Evolutionary conservation across 1,140 invertebrate species (phyloP), one percentile per base, ranked within the genome.

Genomic region (Brachionus rotundiformis): DNA sequence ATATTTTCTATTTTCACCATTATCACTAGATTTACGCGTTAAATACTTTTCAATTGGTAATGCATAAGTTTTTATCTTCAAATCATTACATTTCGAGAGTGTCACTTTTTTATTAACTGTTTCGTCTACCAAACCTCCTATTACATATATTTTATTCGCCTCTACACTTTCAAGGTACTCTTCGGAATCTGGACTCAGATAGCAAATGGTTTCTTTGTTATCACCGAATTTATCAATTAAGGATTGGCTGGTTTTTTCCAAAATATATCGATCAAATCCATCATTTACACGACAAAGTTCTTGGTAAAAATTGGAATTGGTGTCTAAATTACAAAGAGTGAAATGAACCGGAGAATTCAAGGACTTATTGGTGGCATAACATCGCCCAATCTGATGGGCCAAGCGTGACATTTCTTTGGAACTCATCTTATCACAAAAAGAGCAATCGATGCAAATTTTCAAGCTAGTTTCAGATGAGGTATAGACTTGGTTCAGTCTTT

Each of bases 121-220:
- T 82, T 87, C 87, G 83, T 88, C 87, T 2, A 88, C 87, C 39
- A 88, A 82, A 25, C 87, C 87, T 19, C 87, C 87, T 75, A 88
- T 86, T 3, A 88, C 84, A 83, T 88, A 88, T 3, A 88, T 84
- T 83, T 86, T 87, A n/a, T 83, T 68, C 5, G 39, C 65, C 63
- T 85, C 84, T 19, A 88, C 75, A 16, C 83, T 71, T 19, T 80
- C 77, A 3, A 88, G 82, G 36, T 83, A 79, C 82, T 83, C 83
- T 13, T 82, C 39, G 1, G 86, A 84, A 83, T 88, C 87, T 4
- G 87, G 87, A 27, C 84, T 85, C 11, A 88, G 83, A 68, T 87
- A 88, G 80, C 88, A 61, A 10, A 84, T 77, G 68, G n/a, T 16
- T 61, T 27, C 25, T 44, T 47, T 29, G 16, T 39, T 25, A 59